Percentiles rank a stretch among this genome's conserved stretches.
Conservation (phyloP, 64 coral and sea anemone species). For the Porites lutea region DNA sequence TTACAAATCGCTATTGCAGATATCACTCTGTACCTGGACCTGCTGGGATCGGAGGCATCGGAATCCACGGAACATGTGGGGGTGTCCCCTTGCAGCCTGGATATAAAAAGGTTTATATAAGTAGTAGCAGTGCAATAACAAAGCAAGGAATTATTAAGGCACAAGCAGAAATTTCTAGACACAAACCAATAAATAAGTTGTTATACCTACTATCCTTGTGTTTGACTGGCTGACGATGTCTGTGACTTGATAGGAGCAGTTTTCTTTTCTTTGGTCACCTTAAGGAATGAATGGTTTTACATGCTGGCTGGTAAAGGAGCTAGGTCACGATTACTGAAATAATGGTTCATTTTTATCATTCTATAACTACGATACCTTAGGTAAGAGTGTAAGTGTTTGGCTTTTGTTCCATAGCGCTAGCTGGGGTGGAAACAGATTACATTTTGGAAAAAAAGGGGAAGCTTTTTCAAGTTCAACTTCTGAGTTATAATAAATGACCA, state of each 20-base stretch:
- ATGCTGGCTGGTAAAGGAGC: no score
- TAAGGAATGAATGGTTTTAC: no score
- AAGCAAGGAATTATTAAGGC: background rate
- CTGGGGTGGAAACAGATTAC: no score
- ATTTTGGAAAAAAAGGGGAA: no score
- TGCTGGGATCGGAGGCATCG: slow-evolving; percentile 9
- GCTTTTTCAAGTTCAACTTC: no score
- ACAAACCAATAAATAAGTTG: background rate
- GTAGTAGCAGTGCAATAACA: background rate
- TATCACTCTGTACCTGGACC: background rate
- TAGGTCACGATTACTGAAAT: no score
- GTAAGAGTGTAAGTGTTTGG: no score
- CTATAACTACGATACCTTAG: no score
- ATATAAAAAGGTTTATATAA: background rate
- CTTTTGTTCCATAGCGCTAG: no score
- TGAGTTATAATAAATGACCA: no score
- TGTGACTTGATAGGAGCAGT: background rate
- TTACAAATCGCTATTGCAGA: background rate
- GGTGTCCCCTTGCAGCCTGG: slow-evolving; percentile 10
- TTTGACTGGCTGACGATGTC: background rate
- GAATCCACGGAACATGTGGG: slow-evolving; percentile 19
- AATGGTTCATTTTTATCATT: no score
- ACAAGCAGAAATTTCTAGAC: background rate
- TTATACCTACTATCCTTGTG: background rate
- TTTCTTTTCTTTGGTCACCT: background rate